Percentiles rank a stretch among this genome's conserved stretches.
Conservation (phyloP, 1,140 invertebrate genomes). For the Lordiphosa clarofinis region DNA sequence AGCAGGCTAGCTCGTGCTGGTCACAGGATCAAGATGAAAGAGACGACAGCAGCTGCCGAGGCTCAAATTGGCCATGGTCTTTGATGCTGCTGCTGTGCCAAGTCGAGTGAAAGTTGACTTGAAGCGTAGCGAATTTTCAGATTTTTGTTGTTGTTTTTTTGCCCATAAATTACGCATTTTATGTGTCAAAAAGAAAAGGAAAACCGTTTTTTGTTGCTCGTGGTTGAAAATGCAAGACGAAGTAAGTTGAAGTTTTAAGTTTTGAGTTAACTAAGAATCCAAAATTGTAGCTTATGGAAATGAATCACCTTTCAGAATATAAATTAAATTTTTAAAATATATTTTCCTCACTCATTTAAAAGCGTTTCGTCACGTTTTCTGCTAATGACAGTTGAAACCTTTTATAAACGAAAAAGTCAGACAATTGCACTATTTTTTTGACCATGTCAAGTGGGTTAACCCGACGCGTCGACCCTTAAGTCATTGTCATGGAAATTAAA, state of each 20-base stretch:
- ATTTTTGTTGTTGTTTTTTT: slow-evolving; percentile 22
- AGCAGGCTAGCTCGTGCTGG: slow-evolving; percentile 62
- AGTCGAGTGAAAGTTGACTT: slow-evolving; percentile 59
- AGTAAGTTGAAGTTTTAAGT: too few species aligned
- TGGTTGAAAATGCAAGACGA: too few species aligned
- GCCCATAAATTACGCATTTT: slow-evolving; percentile 51
- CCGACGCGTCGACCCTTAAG: slow-evolving; percentile 1
- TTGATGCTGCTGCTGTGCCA: background rate
- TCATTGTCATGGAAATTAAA: slow-evolving; percentile 58
- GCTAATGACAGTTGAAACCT: too few species aligned
- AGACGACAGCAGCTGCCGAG: slow-evolving; percentile 33
- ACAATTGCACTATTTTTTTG: slow-evolving; percentile 31
- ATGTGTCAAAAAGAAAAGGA: slow-evolving; percentile 20
- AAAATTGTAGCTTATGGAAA: too few species aligned
- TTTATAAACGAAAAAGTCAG: too few species aligned
- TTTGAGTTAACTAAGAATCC: too few species aligned
- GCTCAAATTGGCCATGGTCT: slow-evolving; percentile 59
- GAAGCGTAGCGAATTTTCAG: slow-evolving; percentile 50
- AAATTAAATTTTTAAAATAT: too few species aligned
- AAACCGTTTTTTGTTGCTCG: background rate
- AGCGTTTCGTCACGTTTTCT: too few species aligned
- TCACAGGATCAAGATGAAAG: slow-evolving; percentile 11
- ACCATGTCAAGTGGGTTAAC: slow-evolving; percentile 25
- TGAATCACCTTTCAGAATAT: too few species aligned
- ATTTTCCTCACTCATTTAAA: too few species aligned